Base-by-base conservation (phyloP, 2,113 vertebrate species). In the Chionis minor region DNA sequence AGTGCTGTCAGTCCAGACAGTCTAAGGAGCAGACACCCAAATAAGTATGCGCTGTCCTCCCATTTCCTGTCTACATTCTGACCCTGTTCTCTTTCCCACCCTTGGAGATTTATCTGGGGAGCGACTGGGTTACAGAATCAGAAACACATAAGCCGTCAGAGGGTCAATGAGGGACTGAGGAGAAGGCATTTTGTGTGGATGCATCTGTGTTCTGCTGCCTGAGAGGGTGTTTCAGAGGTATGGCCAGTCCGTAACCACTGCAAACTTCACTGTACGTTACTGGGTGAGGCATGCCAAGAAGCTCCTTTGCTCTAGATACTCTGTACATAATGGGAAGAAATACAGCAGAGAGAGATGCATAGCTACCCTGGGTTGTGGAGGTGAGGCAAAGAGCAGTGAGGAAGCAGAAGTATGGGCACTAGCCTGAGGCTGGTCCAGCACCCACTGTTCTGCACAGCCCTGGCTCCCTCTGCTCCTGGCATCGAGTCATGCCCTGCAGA, bases 71-170 rank as follows among this genome's bases (percentile, higher is more conserved):
- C 91, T 91, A 45, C 67, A 73, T 77, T 67, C 89, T 96, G 78
- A 91, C 78, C 66, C 81, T 42, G 62, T 45, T 97, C 49, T 87
- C 87, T 92, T 96, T 97, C 95, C 91, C 94, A 97, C 92, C 81
- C 87, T 96, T 1, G 0, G 55, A 94, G 66, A 96, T 96, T 73
- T 74, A 91, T 96, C 95, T 92, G 38, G 94, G 93, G 96, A 96
- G 35, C 2, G 12, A 91, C 8, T 94, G 45, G 51, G 18, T 96
- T 96, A 72, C 63, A 92, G 86, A 90, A 72, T 96, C 86, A 92
- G 81, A 96, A 73, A 92, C 38, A 79, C 42, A 65, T 38, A 75
- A 88, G 23, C 26, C 42, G 69, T 86, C 23, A 90, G 42, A 61
- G 32, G 23, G 26, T 90, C 63, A 72, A 6, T 5, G 58, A 82